These are phyloP conservation scores for Drosophila busckii DNA, from an alignment of 1,140 invertebrate species.

Conservation along the genomic window DNA sequence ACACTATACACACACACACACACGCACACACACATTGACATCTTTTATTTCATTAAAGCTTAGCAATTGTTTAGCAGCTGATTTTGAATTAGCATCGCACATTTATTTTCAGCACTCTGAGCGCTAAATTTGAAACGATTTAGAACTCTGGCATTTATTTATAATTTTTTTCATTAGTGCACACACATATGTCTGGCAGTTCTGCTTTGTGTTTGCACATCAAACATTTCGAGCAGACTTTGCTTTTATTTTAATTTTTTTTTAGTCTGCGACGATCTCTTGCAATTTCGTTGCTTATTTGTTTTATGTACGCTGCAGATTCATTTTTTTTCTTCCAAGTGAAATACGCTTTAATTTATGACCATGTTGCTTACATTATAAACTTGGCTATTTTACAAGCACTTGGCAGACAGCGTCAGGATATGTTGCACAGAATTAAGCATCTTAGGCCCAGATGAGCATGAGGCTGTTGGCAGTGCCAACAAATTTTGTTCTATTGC, in stretches of 20 bases:
- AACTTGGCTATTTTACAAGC: constrained; percentile 64
- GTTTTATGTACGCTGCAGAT: constrained; percentile 63
- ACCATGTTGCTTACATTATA: constrained; percentile 55
- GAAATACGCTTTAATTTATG: constrained; percentile 76
- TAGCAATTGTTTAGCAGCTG: too few relatives aligned
- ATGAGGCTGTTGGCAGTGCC: background rate
- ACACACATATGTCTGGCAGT: too few relatives aligned
- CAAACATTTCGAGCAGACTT: constrained; percentile 12
- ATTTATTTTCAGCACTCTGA: too few relatives aligned
- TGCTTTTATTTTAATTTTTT: constrained; percentile 54
- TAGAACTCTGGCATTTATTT: constrained; percentile 26
- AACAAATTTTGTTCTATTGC: too few relatives aligned
- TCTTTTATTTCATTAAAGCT: constrained; percentile 19
- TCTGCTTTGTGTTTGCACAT: too few relatives aligned
- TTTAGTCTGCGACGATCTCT: constrained; percentile 51
- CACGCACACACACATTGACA: too few relatives aligned
- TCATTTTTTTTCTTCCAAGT: constrained; percentile 76
- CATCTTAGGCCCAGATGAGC: background rate
- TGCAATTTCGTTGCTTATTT: constrained; percentile 72
- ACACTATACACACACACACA: constrained; percentile 3
- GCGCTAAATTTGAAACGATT: too few relatives aligned
- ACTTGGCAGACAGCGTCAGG: constrained; percentile 61
- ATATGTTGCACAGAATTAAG: constrained; percentile 29
- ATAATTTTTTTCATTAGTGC: too few relatives aligned
- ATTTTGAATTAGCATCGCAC: too few relatives aligned